phyloP scores from a whole-genome alignment of 2,888 invertebrate genomes.

The Yponomeuta malinellus region DNA sequence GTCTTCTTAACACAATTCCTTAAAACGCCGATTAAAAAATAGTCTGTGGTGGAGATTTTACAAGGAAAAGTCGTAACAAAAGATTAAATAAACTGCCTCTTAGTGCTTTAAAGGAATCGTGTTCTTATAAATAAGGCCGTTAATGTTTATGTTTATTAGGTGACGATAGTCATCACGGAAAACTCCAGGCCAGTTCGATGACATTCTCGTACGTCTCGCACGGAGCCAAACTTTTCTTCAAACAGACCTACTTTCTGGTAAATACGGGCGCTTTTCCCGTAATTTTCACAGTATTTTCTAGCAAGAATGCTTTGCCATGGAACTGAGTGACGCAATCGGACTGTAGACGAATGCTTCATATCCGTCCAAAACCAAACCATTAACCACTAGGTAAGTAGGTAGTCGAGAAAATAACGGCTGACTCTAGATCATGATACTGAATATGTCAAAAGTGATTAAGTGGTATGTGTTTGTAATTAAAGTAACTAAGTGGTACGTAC shows the following conservation, averaged over 20 bases:
- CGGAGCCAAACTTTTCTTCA: not conserved
- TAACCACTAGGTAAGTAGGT: not conserved
- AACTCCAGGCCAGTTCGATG: slow-evolving; percentile 11
- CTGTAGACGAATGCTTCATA: slow-evolving; percentile 10
- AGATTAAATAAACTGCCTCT: too few species aligned
- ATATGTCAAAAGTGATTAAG: too few species aligned
- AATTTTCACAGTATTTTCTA: not conserved
- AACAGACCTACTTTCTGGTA: not conserved
- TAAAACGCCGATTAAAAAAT: too few species aligned
- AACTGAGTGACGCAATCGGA: slow-evolving; percentile 11
- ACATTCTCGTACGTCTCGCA: not conserved
- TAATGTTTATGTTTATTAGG: not conserved
- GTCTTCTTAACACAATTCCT: too few species aligned
- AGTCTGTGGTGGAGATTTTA: too few species aligned
- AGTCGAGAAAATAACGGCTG: slow-evolving; percentile 2
- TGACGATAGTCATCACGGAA: not conserved
- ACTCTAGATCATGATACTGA: not conserved
- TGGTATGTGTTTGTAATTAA: too few species aligned
- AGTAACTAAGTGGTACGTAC: too few species aligned
- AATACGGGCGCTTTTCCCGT: not conserved
- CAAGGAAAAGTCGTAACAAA: too few species aligned
- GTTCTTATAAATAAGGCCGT: too few species aligned
- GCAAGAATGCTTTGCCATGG: not conserved
- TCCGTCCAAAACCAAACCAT: not conserved
- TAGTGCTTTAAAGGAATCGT: too few species aligned